Conservation (phyloP, 2,888 invertebrate genomes). For the Vesta saturnalis region DNA sequence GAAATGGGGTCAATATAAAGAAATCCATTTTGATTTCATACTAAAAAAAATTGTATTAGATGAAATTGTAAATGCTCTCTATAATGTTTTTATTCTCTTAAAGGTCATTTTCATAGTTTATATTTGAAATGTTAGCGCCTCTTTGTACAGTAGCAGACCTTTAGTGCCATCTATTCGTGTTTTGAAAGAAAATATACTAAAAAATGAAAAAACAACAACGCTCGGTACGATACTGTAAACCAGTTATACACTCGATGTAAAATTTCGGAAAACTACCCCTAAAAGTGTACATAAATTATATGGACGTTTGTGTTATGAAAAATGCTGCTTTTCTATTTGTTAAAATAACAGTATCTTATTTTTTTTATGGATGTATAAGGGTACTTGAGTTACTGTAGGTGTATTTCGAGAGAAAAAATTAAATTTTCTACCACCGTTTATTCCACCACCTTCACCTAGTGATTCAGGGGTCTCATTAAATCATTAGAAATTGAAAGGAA, state of each 20-base stretch:
- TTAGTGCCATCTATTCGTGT: conserved; percentile 53
- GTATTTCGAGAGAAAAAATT: background rate
- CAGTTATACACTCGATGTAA: conserved; percentile 8
- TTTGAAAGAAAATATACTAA: conserved; percentile 60
- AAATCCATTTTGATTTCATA: background rate
- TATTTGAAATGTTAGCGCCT: conserved; percentile 19
- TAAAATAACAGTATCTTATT: conserved; percentile 49
- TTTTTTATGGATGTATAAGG: conserved; percentile 35
- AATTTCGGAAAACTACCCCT: conserved; percentile 4
- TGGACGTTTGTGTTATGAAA: conserved; percentile 43
- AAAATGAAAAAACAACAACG: conserved; percentile 61
- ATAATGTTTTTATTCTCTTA: conserved; percentile 6
- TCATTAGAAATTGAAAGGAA: background rate
- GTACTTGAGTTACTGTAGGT: too few species aligned
- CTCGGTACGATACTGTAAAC: conserved; percentile 36
- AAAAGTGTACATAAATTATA: too few species aligned
- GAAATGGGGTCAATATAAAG: too few species aligned
- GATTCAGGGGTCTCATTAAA: background rate
- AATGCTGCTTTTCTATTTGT: conserved; percentile 49
- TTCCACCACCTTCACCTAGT: too few species aligned
- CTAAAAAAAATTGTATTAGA: conserved; percentile 7
- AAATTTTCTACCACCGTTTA: too few species aligned
- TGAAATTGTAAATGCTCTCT: background rate
- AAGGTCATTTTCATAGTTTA: conserved; percentile 18
- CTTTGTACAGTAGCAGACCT: conserved; percentile 16